Base-by-base conservation (phyloP, 2,888 invertebrate genomes). In the Drosophila neotestacea region DNA sequence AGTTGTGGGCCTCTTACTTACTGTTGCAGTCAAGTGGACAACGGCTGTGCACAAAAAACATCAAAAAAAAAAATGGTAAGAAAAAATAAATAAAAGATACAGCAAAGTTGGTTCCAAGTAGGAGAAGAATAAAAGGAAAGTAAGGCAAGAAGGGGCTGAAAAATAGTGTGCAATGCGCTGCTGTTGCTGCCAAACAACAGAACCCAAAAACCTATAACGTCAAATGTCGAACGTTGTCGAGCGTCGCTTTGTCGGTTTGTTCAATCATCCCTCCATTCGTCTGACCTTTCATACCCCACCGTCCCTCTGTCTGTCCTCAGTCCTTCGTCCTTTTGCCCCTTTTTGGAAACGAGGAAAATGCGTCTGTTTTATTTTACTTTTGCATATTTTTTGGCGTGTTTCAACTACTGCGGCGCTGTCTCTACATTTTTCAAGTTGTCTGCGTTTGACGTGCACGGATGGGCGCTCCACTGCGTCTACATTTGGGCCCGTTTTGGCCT, bases 361-460 rank as follows among this genome's bases (percentile, higher is more conserved):
- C 76, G 88, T 89, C 90, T 85, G 89, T 89, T 85, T 90, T 89
- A 85, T 89, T 85, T 85, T 80, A 83, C 90, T 89, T 85, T 85
- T 90, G 85, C 85, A 89, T 85, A 89, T 88, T 85, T 85, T 85
- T 89, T 90, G 89, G 85, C 85, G 90, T 89, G 81, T 85, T 85
- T 89, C 89, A 80, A 88, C 85, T 86, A 76, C 88, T 87, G 80
- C 85, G 73, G 72, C 81, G 86, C 88, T 89, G 90, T 85, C 90
- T 85, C 86, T 89, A 88, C 90, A 85, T 85, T 85, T 85, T 85
- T 88, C 90, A 88, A 89, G 90, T 89, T 85, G 85, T 85, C 85
- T 89, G 85, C 90, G 83, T 89, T 85, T 89, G 84, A 84, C 88
- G 88, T 89, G 89, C 89, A 79, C 89, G 89, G 85, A 88, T 89